These are phyloP conservation scores for Sternarchorhynchus goeldii DNA, from an alignment of 2,797 vertebrate genomes.

Conservation along the genomic window DNA sequence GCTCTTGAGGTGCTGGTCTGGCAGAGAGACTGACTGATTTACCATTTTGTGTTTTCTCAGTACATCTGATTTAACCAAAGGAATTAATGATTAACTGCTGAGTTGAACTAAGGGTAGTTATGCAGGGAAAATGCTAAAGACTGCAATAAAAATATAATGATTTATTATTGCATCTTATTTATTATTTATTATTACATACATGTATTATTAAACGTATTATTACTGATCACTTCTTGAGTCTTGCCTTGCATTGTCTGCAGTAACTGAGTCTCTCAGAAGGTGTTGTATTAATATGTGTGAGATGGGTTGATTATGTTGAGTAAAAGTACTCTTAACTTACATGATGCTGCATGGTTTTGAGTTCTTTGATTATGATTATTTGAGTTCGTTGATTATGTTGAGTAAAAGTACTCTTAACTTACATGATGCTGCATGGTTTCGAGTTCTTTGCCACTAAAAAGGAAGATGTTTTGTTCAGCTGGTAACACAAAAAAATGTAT, in stretches of 20 bases:
- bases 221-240: neutral
- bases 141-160: neutral
- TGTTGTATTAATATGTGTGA: constrained; percentile 43
- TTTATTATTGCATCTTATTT: no score
- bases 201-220: no score
- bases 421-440: constrained; percentile 36
- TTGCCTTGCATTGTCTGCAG: constrained; percentile 36
- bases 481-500: neutral
- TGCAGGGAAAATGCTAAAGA: neutral
- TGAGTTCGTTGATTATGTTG: constrained; percentile 43
- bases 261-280: constrained; percentile 28
- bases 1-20: neutral
- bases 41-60: neutral
- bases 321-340: constrained; percentile 44
- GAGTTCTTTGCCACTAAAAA: neutral
- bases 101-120: neutral
- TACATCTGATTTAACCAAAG: neutral
- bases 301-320: constrained; percentile 38
- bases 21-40: neutral
- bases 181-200: no score
- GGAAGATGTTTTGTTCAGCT: neutral
- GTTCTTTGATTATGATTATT: no score
- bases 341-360: constrained; percentile 27
- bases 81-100: neutral
- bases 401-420: constrained; percentile 39